Percentiles rank a stretch among this genome's conserved stretches.
phyloP scores from a whole-genome alignment of 2,113 vertebrate species.

The Nothoprocta perdicaria region DNA sequence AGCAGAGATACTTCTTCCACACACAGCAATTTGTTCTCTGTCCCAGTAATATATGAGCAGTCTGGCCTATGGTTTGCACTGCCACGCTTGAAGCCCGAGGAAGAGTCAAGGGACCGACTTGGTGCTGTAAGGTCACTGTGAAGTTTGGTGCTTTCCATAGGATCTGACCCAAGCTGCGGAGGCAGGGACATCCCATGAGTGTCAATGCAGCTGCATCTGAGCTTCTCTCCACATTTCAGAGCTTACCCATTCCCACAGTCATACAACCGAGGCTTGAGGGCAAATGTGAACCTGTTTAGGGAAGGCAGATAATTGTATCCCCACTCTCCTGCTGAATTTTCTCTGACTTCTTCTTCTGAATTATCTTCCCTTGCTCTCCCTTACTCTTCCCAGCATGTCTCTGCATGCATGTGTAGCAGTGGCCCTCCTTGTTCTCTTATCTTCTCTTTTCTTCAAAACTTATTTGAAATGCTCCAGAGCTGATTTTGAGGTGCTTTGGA shows the following conservation, averaged over 20 bases:
- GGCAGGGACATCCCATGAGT: background rate
- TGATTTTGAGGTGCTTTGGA: background rate
- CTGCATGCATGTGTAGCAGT: background rate
- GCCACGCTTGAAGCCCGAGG: background rate
- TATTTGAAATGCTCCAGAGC: background rate
- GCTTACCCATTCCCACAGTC: background rate
- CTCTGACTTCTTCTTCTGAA: background rate
- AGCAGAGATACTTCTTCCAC: background rate
- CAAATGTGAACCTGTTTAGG: background rate
- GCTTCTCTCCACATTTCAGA: background rate
- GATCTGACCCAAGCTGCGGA: background rate
- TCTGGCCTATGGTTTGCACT: rapidly evolving
- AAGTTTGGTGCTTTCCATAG: no score
- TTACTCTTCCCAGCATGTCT: no score
- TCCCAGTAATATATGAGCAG: background rate
- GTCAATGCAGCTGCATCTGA: background rate
- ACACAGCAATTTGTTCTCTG: background rate
- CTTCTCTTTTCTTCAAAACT: background rate
- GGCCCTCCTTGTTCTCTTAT: background rate
- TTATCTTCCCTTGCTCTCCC: background rate
- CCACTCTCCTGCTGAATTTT: background rate
- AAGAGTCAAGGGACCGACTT: background rate
- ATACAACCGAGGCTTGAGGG: background rate
- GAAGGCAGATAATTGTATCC: background rate
- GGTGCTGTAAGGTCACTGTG: background rate